These are phyloP conservation scores for Ceratoteleas bidentatus DNA, from an alignment of 1,140 invertebrate genomes.

Conservation along the genomic window DNA sequence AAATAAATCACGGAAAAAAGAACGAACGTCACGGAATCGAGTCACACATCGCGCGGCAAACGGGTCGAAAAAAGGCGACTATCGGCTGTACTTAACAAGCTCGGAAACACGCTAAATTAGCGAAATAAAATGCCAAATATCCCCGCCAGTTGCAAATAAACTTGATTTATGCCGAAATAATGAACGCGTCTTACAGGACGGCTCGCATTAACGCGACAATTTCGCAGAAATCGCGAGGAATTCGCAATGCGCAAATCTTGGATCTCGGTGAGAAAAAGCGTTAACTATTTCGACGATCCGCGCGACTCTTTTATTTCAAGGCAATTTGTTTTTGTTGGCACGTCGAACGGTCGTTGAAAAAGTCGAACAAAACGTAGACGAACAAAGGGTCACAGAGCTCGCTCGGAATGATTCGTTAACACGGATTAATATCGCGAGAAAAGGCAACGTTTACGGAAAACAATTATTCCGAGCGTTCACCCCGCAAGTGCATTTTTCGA, in stretches of 20 bases:
- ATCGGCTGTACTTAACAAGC: constrained; percentile 25
- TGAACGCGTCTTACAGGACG: constrained; percentile 24
- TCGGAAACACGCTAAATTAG: constrained; percentile 34
- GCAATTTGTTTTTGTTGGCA: constrained; percentile 19
- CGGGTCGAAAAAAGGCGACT: constrained; percentile 6
- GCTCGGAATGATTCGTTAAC: not conserved
- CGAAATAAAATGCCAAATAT: constrained; percentile 47
- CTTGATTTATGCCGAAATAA: constrained; percentile 47
- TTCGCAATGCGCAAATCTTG: constrained; percentile 32
- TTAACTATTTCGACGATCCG: constrained; percentile 18
- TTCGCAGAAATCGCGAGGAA: constrained; percentile 35
- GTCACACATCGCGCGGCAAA: constrained; percentile 11
- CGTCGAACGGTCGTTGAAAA: constrained; percentile 19
- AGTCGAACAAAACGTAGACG: not conserved
- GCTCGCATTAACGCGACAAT: constrained; percentile 13
- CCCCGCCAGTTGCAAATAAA: constrained; percentile 32
- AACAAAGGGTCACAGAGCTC: constrained; percentile 12
- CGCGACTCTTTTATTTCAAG: constrained; percentile 5
- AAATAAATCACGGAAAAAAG: constrained; percentile 41
- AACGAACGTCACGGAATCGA: not conserved
- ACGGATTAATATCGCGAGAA: not conserved
- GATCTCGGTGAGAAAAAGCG: constrained; percentile 18
- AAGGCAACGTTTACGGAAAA: not conserved
- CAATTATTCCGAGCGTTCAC: too few species aligned
- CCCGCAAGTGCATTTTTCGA: too few species aligned